A percentile compares a stretch with the other conserved stretches of the same genome.
Conservation (phyloP, 2,888 invertebrate genomes). For the Thumatha senex region DNA sequence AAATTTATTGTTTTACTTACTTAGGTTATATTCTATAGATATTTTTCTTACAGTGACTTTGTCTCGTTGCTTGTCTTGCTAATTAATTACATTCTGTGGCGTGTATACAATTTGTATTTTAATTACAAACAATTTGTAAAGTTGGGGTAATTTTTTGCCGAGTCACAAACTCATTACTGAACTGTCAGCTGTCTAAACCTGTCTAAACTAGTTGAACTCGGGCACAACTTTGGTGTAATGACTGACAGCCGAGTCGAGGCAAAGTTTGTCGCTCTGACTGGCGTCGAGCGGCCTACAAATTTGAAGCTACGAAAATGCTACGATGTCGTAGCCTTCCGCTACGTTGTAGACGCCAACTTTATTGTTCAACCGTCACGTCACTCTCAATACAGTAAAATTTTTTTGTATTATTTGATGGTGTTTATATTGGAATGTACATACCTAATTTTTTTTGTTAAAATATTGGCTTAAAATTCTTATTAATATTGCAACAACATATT, state of each 20-base stretch:
- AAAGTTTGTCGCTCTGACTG: slow-evolving; percentile 42
- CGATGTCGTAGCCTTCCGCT: slow-evolving; percentile 29
- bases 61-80: neutral
- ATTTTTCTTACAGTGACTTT: too few species aligned
- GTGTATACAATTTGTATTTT: slow-evolving; percentile 11
- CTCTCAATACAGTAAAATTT: too few species aligned
- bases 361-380: neutral
- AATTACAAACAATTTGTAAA: slow-evolving; percentile 14
- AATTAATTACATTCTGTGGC: slow-evolving; percentile 8
- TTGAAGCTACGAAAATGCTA: slow-evolving; percentile 1
- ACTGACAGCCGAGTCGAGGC: slow-evolving; percentile 50
- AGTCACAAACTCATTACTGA: slow-evolving; percentile 64
- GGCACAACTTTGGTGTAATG: slow-evolving; percentile 54
- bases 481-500: too few species aligned
- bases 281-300: slow-evolving; percentile 12
- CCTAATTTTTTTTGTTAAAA: too few species aligned
- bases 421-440: too few species aligned
- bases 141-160: slow-evolving; percentile 44
- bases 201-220: slow-evolving; percentile 40
- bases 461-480: too few species aligned
- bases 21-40: too few species aligned
- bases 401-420: too few species aligned
- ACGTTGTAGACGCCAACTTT: slow-evolving; percentile 12
- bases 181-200: slow-evolving; percentile 57
- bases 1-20: too few species aligned